Conservation (phyloP, 2,797 vertebrate genomes). For the Pangasius sanitwongsei region DNA sequence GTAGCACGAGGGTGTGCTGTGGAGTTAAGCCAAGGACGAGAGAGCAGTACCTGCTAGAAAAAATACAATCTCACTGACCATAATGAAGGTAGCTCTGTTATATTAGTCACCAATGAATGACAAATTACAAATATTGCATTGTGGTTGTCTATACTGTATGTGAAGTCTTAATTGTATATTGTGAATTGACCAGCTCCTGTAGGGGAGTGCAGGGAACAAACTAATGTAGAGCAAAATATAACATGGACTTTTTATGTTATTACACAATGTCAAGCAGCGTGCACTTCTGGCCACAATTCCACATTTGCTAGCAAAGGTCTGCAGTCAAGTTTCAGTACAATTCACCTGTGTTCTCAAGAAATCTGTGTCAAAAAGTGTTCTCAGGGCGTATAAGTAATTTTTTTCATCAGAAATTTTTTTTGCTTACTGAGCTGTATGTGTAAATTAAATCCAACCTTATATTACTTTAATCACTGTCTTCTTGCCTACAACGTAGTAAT, state of each 20-base stretch:
- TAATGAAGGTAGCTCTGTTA: background rate
- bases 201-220: background rate
- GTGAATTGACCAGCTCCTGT: background rate
- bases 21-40: background rate
- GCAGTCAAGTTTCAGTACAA: background rate
- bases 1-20: constrained; percentile 18
- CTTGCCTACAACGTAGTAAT: background rate
- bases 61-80: background rate
- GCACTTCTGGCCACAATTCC: background rate
- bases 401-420: background rate
- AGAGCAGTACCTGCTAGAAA: background rate
- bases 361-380: background rate
- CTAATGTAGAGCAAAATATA: background rate
- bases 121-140: background rate
- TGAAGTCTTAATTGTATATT: background rate
- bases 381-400: background rate
- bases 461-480: background rate
- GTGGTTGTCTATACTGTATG: background rate
- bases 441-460: background rate
- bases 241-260: background rate
- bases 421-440: background rate
- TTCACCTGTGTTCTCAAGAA: background rate
- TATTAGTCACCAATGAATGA: background rate
- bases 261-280: background rate
- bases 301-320: background rate